These are phyloP conservation scores for Falco novaeseelandiae DNA, from an alignment of 2,797 vertebrate species.

Conservation along the genomic window DNA sequence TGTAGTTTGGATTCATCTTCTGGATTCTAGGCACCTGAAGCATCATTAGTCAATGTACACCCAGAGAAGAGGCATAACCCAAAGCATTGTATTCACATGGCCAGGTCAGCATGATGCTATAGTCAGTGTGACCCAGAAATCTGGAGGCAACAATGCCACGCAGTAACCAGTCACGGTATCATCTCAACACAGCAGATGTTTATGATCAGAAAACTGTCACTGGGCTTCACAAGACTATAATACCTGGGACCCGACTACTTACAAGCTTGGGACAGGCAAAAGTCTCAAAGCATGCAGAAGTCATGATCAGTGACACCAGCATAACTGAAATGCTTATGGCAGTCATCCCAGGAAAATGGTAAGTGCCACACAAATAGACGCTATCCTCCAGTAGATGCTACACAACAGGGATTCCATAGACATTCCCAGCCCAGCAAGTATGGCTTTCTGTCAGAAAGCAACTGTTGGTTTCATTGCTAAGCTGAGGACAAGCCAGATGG, in stretches of 20 bases:
- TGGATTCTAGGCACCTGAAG: neutral
- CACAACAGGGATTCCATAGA: neutral
- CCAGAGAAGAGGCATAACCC: neutral
- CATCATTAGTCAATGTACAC: rapidly evolving
- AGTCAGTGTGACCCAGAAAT: neutral
- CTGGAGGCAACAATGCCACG: neutral
- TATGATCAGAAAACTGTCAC: neutral
- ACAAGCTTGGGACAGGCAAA: neutral
- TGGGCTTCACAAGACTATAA: neutral
- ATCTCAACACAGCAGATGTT: neutral
- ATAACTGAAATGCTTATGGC: neutral
- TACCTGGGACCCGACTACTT: neutral
- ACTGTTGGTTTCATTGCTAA: neutral
- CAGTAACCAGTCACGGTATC: neutral
- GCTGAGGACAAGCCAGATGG: neutral
- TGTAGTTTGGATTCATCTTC: neutral
- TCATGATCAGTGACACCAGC: neutral
- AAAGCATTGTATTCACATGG: neutral
- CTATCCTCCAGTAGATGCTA: neutral
- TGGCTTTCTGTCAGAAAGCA: neutral
- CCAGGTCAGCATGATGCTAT: neutral
- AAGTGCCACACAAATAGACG: neutral
- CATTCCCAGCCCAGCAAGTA: neutral
- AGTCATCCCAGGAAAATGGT: neutral
- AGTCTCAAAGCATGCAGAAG: neutral